Percentiles rank a stretch among this genome's conserved stretches.
These are phyloP conservation scores for Psylliodes chrysocephalus DNA, from an alignment of 2,888 invertebrate genomes.

Conservation along the genomic window DNA sequence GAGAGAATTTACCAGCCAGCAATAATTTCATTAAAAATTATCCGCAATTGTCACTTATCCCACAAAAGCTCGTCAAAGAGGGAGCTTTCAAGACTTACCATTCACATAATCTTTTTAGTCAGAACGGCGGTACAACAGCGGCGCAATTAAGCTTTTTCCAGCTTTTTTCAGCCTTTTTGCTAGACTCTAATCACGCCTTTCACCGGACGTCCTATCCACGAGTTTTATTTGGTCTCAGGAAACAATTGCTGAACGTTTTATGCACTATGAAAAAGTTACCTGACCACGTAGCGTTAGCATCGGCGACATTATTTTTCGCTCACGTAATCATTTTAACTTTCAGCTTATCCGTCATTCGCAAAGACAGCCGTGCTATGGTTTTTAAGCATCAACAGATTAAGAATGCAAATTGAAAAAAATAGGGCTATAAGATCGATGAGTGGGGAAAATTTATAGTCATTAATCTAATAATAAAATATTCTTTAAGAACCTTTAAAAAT, in stretches of 20 bases:
- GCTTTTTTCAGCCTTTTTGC: constrained; percentile 26
- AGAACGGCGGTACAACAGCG: constrained; percentile 37
- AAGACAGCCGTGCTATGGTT: no score
- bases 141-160: constrained; percentile 39
- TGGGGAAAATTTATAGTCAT: no score
- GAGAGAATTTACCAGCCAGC: constrained; percentile 16
- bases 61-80: constrained; percentile 40
- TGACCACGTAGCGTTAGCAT: not conserved
- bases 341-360: no score
- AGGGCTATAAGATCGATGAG: no score
- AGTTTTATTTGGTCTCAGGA: constrained; percentile 35
- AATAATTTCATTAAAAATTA: constrained; percentile 42
- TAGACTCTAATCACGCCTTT: constrained; percentile 38
- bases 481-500: no score
- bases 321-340: not conserved
- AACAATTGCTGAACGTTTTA: constrained; percentile 24
- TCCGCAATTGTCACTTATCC: constrained; percentile 38
- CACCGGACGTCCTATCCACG: constrained; percentile 40
- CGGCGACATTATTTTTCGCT: not conserved
- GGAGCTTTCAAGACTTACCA: constrained; percentile 40
- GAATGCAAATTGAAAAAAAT: no score
- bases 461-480: no score
- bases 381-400: no score
- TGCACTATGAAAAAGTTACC: constrained; percentile 23
- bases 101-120: constrained; percentile 42